Evolutionary conservation across 2,113 vertebrate species (phyloP).

Genomic region (Albula glossodonta): DNA sequence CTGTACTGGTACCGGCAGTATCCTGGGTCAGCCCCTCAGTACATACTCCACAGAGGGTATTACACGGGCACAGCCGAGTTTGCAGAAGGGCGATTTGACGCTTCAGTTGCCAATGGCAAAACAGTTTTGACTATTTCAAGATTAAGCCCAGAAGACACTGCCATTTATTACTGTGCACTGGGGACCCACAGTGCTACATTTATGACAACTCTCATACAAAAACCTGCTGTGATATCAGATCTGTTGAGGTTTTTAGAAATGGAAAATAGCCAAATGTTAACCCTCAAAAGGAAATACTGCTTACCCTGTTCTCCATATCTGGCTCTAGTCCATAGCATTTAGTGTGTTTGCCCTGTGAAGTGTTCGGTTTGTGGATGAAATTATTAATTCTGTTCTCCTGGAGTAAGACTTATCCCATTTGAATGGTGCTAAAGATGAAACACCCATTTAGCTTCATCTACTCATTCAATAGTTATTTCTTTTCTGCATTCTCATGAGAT

Average conservation of each 20-base stretch:
- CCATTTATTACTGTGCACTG: constrained; percentile 21
- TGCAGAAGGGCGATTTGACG: neutral
- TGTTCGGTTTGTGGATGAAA: neutral
- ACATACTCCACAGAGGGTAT: no score
- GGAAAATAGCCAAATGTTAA: neutral
- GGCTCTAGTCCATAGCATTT: neutral
- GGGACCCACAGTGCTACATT: neutral
- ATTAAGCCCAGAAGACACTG: neutral
- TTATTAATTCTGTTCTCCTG: neutral
- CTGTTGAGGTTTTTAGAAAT: neutral
- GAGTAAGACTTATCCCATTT: neutral
- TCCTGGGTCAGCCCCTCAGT: no score
- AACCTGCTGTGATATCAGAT: neutral
- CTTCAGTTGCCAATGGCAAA: neutral
- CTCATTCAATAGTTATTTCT: no score
- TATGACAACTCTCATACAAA: neutral
- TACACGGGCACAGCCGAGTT: neutral
- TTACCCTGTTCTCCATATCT: neutral
- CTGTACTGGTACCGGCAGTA: no score
- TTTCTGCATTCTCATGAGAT: no score
- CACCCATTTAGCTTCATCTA: no score
- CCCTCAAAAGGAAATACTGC: neutral
- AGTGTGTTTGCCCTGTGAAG: neutral
- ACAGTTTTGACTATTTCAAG: constrained; percentile 10
- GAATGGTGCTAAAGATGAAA: no score